phyloP scores from a whole-genome alignment of 2,888 invertebrate genomes.

The Athetis lepigone region DNA sequence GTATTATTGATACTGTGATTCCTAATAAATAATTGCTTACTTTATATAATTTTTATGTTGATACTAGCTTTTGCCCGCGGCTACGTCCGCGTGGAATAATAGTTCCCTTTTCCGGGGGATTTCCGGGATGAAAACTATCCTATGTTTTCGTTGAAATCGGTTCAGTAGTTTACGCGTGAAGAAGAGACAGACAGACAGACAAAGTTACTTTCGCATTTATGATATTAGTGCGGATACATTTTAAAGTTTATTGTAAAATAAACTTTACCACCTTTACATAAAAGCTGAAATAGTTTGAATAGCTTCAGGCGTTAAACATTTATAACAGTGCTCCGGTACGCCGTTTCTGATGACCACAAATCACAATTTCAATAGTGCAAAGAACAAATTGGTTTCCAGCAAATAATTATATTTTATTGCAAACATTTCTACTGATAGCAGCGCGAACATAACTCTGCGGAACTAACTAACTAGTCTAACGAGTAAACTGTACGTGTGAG shows the following conservation, averaged over 20 bases:
- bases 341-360: slow-evolving; percentile 73
- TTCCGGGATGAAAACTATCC: no score
- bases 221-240: no score
- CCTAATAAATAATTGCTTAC: slow-evolving; percentile 33
- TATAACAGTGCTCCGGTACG: slow-evolving; percentile 59
- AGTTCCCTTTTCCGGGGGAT: no score
- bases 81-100: no score
- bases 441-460: slow-evolving; percentile 80
- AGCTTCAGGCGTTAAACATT: slow-evolving; percentile 30
- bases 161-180: no score
- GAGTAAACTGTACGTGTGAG: slow-evolving; percentile 64
- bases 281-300: slow-evolving; percentile 24
- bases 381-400: slow-evolving; percentile 85
- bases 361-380: slow-evolving; percentile 80
- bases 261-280: slow-evolving; percentile 12
- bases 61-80: no score
- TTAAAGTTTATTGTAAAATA: slow-evolving; percentile 12
- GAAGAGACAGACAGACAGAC: no score
- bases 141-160: no score
- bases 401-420: slow-evolving; percentile 89
- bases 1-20: slow-evolving; percentile 31
- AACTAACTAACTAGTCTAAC: slow-evolving; percentile 82
- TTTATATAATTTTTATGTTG: slow-evolving; percentile 39
- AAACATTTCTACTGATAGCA: slow-evolving; percentile 79
- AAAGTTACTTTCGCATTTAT: no score